Base-by-base conservation (phyloP, 2,113 vertebrate genomes). In the Callaeas wilsoni region DNA sequence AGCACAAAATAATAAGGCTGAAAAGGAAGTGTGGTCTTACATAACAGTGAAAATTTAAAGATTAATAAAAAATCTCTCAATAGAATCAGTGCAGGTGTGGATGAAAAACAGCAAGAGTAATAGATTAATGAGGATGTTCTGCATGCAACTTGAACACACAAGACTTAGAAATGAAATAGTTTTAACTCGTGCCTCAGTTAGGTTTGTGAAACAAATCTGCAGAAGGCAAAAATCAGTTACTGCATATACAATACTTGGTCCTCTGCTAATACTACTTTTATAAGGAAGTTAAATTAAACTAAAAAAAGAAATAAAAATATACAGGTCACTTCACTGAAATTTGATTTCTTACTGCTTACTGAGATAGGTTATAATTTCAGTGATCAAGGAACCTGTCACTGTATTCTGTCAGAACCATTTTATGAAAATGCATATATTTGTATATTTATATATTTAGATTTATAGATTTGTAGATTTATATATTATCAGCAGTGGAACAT, bases 1-100 rank as follows among this genome's bases (percentile, higher is more conserved):
- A 79, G 53, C n/a, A 78, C 53, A 92, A 92, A 94, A 90, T 89
- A 94, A 87, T 70, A 87, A 81, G 62, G 10, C 12, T 89, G 75
- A n/a, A 90, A 88, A 85, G 27, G 50, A 90, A 89, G 46, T 73
- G 25, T 74, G 44, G 85, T 65, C 52, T 84, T 84, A 88, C 55
- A 89, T 70, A 86, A 5, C 7, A 87, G 60, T 37, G 44, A 93
- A 92, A 91, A 91, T 84, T 23, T 83, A 67, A 75, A 94, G 37
- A 88, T 87, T 70, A 94, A 90, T 83, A 46, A 67, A 92, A 78
- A 68, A 39, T 0, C 1, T 30, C 42, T 83, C 53, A 16, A 49
- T 26, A 59, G 33, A 63, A 35, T 84, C 67, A 76, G 0, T 68
- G 56, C 8, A 52, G 26, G 5, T 44, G 26, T 69, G 16, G 18